Conservation (phyloP, 2,113 vertebrate species). For the Heterotilapia buettikoferi region DNA sequence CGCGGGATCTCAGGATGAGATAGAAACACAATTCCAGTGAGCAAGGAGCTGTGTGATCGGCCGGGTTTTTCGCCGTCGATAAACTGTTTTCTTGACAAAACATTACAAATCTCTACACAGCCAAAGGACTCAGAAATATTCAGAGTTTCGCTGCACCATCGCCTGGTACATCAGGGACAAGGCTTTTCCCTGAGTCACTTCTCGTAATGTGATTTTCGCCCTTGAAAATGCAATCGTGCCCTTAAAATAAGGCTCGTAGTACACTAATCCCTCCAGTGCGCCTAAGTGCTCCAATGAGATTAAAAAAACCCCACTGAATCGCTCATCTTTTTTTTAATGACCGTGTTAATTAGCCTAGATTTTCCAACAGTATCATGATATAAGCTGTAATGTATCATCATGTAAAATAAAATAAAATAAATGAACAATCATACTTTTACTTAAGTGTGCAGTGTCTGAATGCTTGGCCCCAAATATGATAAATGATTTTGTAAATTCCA, state of each 20-base stretch:
- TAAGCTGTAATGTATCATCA: conserved; percentile 1
- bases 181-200: conserved; percentile 36
- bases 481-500: neutral
- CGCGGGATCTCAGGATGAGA: conserved; percentile 4
- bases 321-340: conserved; percentile 7
- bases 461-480: neutral
- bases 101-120: neutral
- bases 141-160: neutral
- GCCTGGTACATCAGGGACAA: neutral
- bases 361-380: conserved; percentile 6
- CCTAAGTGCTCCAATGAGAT: conserved; percentile 7
- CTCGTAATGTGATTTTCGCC: conserved; percentile 46
- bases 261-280: conserved; percentile 31
- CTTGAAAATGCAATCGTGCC: conserved; percentile 54
- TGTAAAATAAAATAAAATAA: neutral
- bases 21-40: conserved; percentile 24
- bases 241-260: conserved; percentile 36
- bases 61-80: conserved; percentile 1
- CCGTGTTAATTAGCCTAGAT: conserved; percentile 20
- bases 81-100: conserved; percentile 41
- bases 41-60: neutral
- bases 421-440: neutral
- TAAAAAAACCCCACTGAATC: neutral
- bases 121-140: conserved; percentile 3
- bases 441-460: neutral